Evolutionary conservation across 2,113 vertebrate species (phyloP), one percentile per base, ranked within the genome.

Genomic region (Leptosomus discolor): DNA sequence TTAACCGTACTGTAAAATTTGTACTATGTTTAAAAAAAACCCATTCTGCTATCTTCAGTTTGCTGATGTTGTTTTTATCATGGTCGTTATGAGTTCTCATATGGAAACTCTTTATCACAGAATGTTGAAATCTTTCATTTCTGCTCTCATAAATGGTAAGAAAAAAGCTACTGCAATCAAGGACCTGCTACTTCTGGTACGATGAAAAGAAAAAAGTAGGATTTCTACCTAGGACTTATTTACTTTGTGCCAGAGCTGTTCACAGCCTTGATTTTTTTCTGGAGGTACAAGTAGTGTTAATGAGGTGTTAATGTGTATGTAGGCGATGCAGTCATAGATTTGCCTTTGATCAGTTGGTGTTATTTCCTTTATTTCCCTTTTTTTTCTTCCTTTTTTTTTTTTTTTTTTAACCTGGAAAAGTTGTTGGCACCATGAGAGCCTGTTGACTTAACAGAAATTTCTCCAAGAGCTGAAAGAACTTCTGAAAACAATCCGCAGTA

Each of bases 391-490:
- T 22, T 7, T 19, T 20, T 6, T 90, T 46, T 26, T 27, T 13
- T 65, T 63, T 45, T 73, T 41, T 51, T 88, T 82, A 39, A 70
- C 60, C 50, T 74, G 5, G 11, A 94, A 50, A 91, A 91, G 77
- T 82, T 88, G 81, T 95, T 95, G 90, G 89, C 70, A 76, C 61
- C 58, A 18, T 43, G 36, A 85, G n/a, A 91, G 69, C 73, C 77
- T 94, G 85, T 94, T 94, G 91, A 84, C 73, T 97, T 94, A 89
- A 92, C 39, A 96, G 74, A 94, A 94, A 67, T 77, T 94, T 96
- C 78, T 96, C 11, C 51, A 67, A 65, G 67, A 96, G 77, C 77
- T 94, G 81, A 87, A 92, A 95, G 77, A 91, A 95, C 67, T 92
- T 90, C 53, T 91, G 92, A 95, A 92, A 94, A 92, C 77, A 95